These are phyloP conservation scores for Andrena camellia DNA, from an alignment of 2,888 invertebrate species.

Conservation along the genomic window DNA sequence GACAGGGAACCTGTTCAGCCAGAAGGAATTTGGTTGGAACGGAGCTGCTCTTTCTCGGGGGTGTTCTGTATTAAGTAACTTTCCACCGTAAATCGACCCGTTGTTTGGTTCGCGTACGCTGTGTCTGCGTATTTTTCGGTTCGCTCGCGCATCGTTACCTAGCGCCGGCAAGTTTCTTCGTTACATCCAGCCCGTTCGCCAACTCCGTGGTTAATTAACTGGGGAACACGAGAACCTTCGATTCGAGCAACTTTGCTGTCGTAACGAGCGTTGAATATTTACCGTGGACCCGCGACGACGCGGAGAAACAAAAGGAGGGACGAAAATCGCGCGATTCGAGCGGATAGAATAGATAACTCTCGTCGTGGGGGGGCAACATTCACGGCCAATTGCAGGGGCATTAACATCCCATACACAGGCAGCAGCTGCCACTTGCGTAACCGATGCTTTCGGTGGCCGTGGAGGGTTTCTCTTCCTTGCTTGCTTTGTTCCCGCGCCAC, in stretches of 20 bases:
- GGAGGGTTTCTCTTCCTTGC: conserved; percentile 42
- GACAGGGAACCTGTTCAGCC: conserved; percentile 26
- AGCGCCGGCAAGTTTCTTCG: neutral
- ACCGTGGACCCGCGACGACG: neutral
- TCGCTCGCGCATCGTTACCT: neutral
- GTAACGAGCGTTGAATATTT: conserved; percentile 8
- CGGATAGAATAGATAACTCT: conserved; percentile 23
- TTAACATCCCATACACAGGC: conserved; percentile 72
- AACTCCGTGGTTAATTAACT: conserved; percentile 27
- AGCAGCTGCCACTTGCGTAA: conserved; percentile 72
- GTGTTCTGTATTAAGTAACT: conserved; percentile 25
- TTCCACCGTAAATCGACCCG: conserved; percentile 3
- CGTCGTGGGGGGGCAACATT: conserved; percentile 38
- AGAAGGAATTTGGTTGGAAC: conserved; percentile 23
- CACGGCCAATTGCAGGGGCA: conserved; percentile 70
- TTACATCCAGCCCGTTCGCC: neutral
- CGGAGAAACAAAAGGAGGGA: neutral
- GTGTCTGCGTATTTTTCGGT: conserved; percentile 12
- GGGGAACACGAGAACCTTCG: neutral
- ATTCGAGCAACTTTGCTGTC: neutral
- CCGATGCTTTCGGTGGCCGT: conserved; percentile 71
- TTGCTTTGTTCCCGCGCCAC: conserved; percentile 47
- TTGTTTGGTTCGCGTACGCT: neutral
- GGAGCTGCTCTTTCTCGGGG: conserved; percentile 20
- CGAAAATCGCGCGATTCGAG: neutral